These are phyloP conservation scores for Cynodonichthys magdalenae DNA, from an alignment of 2,797 vertebrate genomes.

Conservation along the genomic window DNA sequence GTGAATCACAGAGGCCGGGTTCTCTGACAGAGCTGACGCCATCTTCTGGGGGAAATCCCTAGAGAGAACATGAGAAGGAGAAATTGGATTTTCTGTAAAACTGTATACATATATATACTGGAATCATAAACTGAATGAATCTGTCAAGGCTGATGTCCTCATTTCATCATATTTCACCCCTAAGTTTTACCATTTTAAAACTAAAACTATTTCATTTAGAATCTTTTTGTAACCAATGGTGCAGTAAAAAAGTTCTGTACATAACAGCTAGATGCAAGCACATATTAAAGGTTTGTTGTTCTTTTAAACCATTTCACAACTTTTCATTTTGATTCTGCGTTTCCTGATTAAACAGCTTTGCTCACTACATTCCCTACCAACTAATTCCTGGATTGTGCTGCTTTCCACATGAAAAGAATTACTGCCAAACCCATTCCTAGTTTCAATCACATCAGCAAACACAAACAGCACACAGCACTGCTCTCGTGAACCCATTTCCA, in stretches of 20 bases:
- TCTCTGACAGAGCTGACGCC: conserved; percentile 88
- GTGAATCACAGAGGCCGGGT: conserved; percentile 88
- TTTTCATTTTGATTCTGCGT: neutral
- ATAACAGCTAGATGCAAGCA: too few relatives aligned
- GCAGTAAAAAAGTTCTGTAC: too few relatives aligned
- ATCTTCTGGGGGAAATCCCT: conserved; percentile 94
- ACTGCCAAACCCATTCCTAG: neutral
- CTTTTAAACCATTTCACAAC: neutral
- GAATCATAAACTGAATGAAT: neutral
- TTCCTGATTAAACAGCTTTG: neutral
- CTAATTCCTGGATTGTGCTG: neutral
- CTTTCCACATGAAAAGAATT: neutral
- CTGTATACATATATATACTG: neutral
- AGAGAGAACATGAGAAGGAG: conserved; percentile 25
- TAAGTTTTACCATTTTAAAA: neutral
- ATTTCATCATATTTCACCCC: neutral
- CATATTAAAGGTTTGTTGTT: neutral
- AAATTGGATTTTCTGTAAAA: conserved; percentile 22
- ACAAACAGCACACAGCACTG: neutral
- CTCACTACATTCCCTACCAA: too few relatives aligned
- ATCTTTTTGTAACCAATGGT: too few relatives aligned
- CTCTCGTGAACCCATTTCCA: neutral
- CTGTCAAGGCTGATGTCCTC: neutral
- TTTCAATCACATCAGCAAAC: neutral
- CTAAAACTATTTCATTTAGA: neutral